Percentiles rank a stretch among this genome's conserved stretches.
Evolutionary conservation across 1,140 invertebrate species (phyloP).

Genomic region (Thereuonema tuberculata): DNA sequence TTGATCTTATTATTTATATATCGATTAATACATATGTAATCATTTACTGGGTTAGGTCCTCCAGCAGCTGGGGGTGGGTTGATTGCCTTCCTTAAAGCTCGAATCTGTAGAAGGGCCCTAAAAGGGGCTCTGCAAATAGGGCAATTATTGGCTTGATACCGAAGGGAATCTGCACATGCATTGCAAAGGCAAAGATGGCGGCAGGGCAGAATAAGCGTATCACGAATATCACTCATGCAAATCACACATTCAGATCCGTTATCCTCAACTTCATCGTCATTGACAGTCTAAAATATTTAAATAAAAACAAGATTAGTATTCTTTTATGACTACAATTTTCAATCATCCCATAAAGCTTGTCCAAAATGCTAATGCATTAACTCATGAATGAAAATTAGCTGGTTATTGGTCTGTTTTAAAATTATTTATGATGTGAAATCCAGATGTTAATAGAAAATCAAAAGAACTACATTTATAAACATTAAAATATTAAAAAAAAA

Average conservation of each 20-base stretch:
- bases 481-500: no score
- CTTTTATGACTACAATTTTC: no score
- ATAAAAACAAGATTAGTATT: background rate
- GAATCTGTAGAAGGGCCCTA: conserved; percentile 85
- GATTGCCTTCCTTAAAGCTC: conserved; percentile 69
- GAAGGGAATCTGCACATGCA: conserved; percentile 86
- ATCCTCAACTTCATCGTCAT: conserved; percentile 86
- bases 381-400: no score
- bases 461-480: no score
- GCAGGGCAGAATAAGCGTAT: conserved; percentile 95
- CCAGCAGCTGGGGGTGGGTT: background rate
- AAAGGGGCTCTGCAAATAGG: conserved; percentile 97
- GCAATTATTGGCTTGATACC: conserved; percentile 96
- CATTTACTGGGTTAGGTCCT: background rate
- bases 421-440: no score
- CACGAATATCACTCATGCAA: conserved; percentile 94
- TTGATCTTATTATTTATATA: no score
- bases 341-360: no score
- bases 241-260: conserved; percentile 98
- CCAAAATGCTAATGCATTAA: no score
- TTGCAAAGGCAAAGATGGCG: conserved; percentile 95
- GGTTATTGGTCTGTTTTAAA: no score
- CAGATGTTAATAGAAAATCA: no score
- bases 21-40: no score
- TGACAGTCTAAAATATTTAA: conserved; percentile 31